Percentiles rank a stretch among this genome's conserved stretches.
Conservation (phyloP, 2,113 vertebrate species). For the Strix uralensis region DNA sequence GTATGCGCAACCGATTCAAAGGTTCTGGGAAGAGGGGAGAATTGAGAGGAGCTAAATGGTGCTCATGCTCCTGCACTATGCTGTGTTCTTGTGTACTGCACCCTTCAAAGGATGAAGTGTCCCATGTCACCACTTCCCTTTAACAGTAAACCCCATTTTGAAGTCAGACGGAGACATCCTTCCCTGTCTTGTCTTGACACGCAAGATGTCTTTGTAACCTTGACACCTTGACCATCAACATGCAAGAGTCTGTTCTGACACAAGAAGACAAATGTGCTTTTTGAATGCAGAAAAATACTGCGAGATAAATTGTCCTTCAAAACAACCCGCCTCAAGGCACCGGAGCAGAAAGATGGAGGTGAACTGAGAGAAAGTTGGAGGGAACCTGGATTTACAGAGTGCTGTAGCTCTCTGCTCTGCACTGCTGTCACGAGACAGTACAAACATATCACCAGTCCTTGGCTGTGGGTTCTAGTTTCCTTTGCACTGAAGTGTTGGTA, state of each 20-base stretch:
- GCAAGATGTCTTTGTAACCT: neutral
- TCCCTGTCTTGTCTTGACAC: neutral
- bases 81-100: neutral
- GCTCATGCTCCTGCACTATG: neutral
- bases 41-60: neutral
- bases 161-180: neutral
- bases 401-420: neutral
- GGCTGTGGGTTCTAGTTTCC: neutral
- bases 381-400: neutral
- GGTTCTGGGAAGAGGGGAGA: conserved; percentile 24
- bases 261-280: neutral
- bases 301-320: neutral
- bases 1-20: neutral
- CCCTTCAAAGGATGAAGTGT: neutral
- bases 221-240: neutral
- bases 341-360: neutral
- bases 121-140: neutral
- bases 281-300: neutral
- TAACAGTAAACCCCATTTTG: neutral
- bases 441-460: neutral
- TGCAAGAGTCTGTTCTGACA: neutral
- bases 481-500: neutral
- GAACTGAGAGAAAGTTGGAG: neutral
- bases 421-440: accelerated
- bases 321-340: neutral